A percentile compares a stretch with the other conserved stretches of the same genome.
phyloP scores from a whole-genome alignment of 2,113 vertebrate species.

The Opisthocomus hoazin region DNA sequence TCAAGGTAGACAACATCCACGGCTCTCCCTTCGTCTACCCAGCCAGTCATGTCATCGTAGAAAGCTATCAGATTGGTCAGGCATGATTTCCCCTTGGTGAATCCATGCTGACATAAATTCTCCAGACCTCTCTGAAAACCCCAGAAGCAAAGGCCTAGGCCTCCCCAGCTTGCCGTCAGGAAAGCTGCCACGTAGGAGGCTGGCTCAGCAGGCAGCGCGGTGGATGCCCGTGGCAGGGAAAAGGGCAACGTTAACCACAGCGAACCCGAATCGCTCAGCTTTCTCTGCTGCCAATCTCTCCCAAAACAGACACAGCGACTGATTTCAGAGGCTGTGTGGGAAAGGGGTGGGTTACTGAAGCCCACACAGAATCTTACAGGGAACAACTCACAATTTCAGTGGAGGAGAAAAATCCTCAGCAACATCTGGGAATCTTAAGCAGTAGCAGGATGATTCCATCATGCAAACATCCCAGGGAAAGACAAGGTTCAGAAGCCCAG shows the following conservation, averaged over 20 bases:
- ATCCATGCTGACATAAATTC: too few species aligned
- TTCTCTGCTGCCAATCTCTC: too few species aligned
- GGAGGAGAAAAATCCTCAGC: not conserved
- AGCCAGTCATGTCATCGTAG: too few species aligned
- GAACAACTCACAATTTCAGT: not conserved
- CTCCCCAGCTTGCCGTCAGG: not conserved
- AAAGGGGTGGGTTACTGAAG: not conserved
- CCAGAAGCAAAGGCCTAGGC: not conserved
- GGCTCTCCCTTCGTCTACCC: too few species aligned
- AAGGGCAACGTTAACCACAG: too few species aligned
- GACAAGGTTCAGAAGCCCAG: not conserved
- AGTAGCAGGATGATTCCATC: not conserved
- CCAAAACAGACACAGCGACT: not conserved
- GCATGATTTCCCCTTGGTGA: too few species aligned
- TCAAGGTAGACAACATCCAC: too few species aligned
- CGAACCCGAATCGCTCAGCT: not conserved
- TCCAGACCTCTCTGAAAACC: not conserved
- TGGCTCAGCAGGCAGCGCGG: not conserved
- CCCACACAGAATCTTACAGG: not conserved
- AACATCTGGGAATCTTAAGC: not conserved
- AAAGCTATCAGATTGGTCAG: too few species aligned
- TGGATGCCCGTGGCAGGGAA: rapidly evolving
- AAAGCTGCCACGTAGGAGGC: rapidly evolving
- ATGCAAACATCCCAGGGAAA: not conserved
- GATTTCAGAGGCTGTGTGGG: not conserved